Evolutionary conservation across 2,113 vertebrate species (phyloP), one percentile per base, ranked within the genome.

Genomic region (Hyaena hyaena): DNA sequence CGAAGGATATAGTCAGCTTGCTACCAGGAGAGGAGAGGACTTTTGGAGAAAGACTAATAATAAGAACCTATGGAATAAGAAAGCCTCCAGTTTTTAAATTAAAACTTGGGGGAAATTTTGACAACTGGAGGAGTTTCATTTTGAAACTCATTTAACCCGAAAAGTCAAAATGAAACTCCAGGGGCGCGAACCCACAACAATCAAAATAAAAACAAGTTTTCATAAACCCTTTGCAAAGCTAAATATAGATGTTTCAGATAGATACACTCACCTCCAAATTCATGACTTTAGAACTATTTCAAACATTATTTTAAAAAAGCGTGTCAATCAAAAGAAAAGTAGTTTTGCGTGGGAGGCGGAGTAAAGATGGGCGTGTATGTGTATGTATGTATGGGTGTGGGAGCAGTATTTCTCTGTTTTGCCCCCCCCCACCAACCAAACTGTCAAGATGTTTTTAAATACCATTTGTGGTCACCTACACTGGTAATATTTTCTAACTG

Each of bases 201-300:
- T 96, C 96, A 97, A 98, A 98, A 98, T 96, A 98, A 97, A 98
- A 98, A 97, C 93, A 97, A 94, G 94, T 96, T 97, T 97, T 97
- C 73, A 93, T 48, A 96, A 88, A 61, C 65, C n/a, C 4, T 0
- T 74, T 94, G 66, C 17, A 33, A 91, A 88, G 82, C 87, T 97
- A 96, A 97, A 96, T 92, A 96, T 93, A 95, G 90, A 73, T 80
- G 84, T 90, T 93, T 95, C 71, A 90, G 88, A 53, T 92, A 95
- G 93, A 89, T 48, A 50, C 28, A 39, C 31, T 94, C 61, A 87
- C 14, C 90, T 91, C 58, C 53, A 82, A 93, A 94, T 81, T 94
- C 50, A 33, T 84, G 93, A 76, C 76, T 94, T 96, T 90, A 65
- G 33, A 96, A 95, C 39, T 31, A 61, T 92, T 93, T 96, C 73